These are phyloP conservation scores for Centropristis striata DNA, from an alignment of 2,113 vertebrate genomes.

Conservation along the genomic window DNA sequence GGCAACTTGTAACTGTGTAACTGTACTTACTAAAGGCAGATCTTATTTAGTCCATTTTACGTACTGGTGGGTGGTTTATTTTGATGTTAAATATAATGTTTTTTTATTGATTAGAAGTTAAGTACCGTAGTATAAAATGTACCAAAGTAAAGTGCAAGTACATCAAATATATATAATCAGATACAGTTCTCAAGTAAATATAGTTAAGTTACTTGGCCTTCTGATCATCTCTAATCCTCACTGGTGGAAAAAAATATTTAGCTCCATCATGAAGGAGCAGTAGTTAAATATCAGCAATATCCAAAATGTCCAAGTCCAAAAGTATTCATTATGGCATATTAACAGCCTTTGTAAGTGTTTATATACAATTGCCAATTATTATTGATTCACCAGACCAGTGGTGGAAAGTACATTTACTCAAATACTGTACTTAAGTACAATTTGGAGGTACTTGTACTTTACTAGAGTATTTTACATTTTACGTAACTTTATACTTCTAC, in stretches of 20 bases:
- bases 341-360: too few species aligned
- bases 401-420: too few species aligned
- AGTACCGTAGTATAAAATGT: not conserved
- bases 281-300: not conserved
- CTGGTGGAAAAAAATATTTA: not conserved
- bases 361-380: too few species aligned
- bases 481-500: too few species aligned
- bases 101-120: not conserved
- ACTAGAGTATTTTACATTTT: too few species aligned
- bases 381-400: too few species aligned
- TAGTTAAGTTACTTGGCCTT: not conserved
- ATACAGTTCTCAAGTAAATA: not conserved
- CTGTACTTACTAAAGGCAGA: not conserved
- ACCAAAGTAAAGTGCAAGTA: not conserved
- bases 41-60: not conserved
- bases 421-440: too few species aligned
- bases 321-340: not conserved
- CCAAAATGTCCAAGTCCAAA: not conserved
- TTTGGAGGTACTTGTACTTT: too few species aligned
- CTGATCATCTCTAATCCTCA: not conserved
- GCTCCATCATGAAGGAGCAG: too few species aligned
- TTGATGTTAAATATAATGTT: not conserved
- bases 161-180: not conserved
- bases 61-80: not conserved
- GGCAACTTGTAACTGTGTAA: not conserved